phyloP scores from a whole-genome alignment of 1,140 invertebrate genomes.

The Heliconius nattereri region DNA sequence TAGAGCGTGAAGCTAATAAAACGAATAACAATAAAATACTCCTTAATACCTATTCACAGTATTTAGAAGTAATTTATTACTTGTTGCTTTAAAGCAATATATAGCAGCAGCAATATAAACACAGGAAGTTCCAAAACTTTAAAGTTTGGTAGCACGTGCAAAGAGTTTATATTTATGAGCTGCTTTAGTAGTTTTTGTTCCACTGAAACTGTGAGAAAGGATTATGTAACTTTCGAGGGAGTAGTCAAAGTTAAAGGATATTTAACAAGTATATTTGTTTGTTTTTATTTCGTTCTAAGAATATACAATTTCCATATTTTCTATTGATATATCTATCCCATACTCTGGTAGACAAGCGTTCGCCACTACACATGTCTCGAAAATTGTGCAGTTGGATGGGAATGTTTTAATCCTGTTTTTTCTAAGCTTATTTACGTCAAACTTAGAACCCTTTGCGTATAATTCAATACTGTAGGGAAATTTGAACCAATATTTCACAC shows the following conservation, averaged over 20 bases:
- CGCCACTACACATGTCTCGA: no score
- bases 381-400: no score
- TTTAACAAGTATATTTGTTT: background rate
- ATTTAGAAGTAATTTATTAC: background rate
- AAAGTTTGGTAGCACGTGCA: background rate
- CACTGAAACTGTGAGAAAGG: background rate
- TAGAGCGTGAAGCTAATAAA: no score
- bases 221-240: background rate
- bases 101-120: background rate
- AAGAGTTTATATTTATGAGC: background rate
- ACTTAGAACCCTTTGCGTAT: background rate
- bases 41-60: background rate
- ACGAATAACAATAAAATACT: background rate
- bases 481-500: background rate
- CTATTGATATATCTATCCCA: no score
- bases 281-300: background rate
- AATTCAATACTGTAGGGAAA: background rate
- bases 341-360: no score
- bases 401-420: no score
- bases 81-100: conserved; percentile 1
- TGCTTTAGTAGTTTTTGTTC: background rate
- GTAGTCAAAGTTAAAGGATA: background rate
- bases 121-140: conserved; percentile 1
- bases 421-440: background rate
- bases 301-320: background rate